These are phyloP conservation scores for Malurus melanocephalus DNA, from an alignment of 2,113 vertebrate genomes.

Conservation along the genomic window DNA sequence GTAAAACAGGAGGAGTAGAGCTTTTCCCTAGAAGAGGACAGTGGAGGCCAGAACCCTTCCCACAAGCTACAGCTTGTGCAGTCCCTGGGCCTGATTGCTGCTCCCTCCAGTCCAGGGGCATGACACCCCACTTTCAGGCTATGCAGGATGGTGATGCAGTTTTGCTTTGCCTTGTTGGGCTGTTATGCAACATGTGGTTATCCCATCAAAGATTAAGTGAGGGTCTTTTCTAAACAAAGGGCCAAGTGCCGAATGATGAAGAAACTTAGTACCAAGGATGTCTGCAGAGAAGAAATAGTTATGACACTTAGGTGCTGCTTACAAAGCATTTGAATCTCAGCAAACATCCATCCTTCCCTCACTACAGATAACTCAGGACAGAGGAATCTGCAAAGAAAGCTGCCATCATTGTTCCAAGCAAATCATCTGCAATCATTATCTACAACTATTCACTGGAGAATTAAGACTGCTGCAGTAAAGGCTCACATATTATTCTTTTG, in stretches of 20 bases:
- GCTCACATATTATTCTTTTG: neutral
- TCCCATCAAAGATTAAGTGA: neutral
- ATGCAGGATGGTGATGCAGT: rapidly evolving
- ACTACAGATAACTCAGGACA: neutral
- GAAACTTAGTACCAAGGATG: neutral
- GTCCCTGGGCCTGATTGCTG: neutral
- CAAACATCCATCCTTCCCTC: neutral
- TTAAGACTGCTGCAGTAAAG: neutral
- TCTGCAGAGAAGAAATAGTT: neutral
- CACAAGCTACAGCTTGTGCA: neutral
- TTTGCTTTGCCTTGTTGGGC: neutral
- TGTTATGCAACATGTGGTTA: rapidly evolving
- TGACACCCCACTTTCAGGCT: rapidly evolving
- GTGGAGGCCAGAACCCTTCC: neutral
- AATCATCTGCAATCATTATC: neutral
- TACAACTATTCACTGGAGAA: neutral
- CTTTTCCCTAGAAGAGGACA: neutral
- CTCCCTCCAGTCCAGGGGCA: neutral
- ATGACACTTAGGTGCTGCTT: neutral
- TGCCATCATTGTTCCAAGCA: neutral
- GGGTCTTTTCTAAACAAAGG: neutral
- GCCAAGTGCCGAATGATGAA: neutral
- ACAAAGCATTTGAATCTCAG: neutral
- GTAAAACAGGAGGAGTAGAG: neutral
- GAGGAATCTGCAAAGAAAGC: neutral